Percentiles rank a stretch among this genome's conserved stretches.
Evolutionary conservation across 2,113 vertebrate species (phyloP).

Genomic region (Lycocorax pyrrhopterus): DNA sequence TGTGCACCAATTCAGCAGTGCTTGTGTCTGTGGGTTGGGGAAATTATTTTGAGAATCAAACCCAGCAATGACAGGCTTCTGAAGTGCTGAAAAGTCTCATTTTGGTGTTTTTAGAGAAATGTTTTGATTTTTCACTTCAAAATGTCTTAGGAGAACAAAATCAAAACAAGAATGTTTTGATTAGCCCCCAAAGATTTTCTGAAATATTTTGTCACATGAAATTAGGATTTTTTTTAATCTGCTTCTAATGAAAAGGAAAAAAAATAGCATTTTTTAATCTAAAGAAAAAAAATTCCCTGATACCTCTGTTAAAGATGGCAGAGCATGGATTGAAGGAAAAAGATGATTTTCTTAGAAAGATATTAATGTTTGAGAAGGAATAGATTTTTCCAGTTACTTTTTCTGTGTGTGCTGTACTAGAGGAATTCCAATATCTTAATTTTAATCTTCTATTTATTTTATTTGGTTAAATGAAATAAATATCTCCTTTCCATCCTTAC

Average conservation of each 20-base stretch:
- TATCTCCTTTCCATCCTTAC: neutral
- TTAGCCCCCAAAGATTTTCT: neutral
- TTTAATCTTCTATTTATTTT: neutral
- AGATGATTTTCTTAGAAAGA: rapidly evolving
- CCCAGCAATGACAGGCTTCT: neutral
- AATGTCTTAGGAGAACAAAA: neutral
- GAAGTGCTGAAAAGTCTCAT: neutral
- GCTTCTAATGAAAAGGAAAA: neutral
- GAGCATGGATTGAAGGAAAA: neutral
- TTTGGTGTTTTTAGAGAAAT: neutral
- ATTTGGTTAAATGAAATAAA: neutral
- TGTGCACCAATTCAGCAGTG: neutral
- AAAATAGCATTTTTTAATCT: neutral
- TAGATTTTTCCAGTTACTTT: neutral
- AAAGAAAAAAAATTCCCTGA: neutral
- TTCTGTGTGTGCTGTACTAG: neutral
- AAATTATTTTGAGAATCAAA: neutral
- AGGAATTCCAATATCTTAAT: neutral
- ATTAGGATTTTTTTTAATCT: neutral
- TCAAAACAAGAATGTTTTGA: neutral
- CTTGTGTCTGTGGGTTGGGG: neutral
- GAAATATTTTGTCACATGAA: neutral
- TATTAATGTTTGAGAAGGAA: neutral
- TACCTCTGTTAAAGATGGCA: neutral
- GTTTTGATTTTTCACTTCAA: neutral